These are phyloP conservation scores for Tapera naevia DNA, from an alignment of 2,797 vertebrate species.

Conservation along the genomic window DNA sequence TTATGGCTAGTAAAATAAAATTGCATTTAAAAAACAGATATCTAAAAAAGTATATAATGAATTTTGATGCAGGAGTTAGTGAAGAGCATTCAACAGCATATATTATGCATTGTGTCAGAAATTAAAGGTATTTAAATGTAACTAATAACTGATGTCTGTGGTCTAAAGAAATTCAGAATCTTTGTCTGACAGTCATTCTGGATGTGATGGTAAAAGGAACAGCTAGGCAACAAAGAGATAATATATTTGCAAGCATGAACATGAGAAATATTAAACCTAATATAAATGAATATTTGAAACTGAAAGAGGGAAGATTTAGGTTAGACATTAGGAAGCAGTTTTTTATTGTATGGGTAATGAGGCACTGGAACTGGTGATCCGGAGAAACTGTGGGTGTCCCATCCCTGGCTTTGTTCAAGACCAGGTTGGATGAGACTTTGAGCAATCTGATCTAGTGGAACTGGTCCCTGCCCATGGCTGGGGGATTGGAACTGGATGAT, in stretches of 20 bases:
- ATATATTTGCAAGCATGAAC: not conserved
- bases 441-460: too few species aligned
- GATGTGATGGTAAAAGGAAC: not conserved
- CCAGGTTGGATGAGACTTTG: too few species aligned
- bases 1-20: not conserved
- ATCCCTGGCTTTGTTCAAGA: too few species aligned
- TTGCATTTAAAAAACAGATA: not conserved
- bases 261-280: not conserved
- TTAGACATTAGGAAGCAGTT: too few species aligned
- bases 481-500: too few species aligned
- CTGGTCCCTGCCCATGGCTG: too few species aligned
- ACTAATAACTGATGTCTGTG: not conserved
- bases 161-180: not conserved
- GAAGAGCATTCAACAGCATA: not conserved
- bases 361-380: too few species aligned
- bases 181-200: not conserved
- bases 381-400: too few species aligned
- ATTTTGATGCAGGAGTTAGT: not conserved
- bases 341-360: too few species aligned
- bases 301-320: too few species aligned
- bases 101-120: not conserved
- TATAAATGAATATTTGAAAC: too few species aligned
- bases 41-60: not conserved
- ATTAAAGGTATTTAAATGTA: not conserved
- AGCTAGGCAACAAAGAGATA: not conserved